Conservation (phyloP, 2,113 vertebrate species). For the Craseonycteris thonglongyai region DNA sequence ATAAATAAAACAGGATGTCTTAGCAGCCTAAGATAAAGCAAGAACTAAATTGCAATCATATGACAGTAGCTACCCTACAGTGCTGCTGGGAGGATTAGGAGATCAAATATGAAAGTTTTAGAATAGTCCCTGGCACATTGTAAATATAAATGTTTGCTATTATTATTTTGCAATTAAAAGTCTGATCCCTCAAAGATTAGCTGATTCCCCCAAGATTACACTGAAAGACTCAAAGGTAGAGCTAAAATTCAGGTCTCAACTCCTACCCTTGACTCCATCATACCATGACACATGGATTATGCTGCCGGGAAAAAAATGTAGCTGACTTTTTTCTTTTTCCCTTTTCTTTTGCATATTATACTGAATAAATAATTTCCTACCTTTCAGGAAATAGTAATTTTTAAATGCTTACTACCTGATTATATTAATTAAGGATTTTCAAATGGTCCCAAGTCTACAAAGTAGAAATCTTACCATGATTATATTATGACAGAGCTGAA, state of each 20-base stretch:
- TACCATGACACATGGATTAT: background rate
- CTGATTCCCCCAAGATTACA: background rate
- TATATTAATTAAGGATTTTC: slow-evolving; percentile 69
- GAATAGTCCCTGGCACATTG: background rate
- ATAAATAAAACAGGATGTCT: too few relatives aligned
- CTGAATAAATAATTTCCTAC: slow-evolving; percentile 51
- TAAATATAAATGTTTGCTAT: background rate
- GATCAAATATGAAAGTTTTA: background rate
- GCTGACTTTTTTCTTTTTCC: background rate
- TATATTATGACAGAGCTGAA: slow-evolving; percentile 54
- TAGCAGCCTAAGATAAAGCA: slow-evolving; percentile 5
- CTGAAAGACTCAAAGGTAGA: background rate
- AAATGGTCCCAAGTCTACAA: slow-evolving; percentile 55
- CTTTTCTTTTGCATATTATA: slow-evolving; percentile 32
- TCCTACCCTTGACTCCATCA: background rate
- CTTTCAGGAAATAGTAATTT: slow-evolving; percentile 66
- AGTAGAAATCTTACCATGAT: slow-evolving; percentile 65
- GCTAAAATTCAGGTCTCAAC: background rate
- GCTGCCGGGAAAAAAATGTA: background rate
- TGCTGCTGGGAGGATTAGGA: background rate
- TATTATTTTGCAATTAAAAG: background rate
- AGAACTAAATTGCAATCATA: background rate
- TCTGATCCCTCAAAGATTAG: background rate
- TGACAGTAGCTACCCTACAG: background rate
- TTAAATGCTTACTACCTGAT: slow-evolving; percentile 70